A percentile compares a stretch with the other conserved stretches of the same genome.
These are phyloP conservation scores for Chiroxiphia lanceolata DNA, from an alignment of 2,797 vertebrate genomes.

Conservation along the genomic window DNA sequence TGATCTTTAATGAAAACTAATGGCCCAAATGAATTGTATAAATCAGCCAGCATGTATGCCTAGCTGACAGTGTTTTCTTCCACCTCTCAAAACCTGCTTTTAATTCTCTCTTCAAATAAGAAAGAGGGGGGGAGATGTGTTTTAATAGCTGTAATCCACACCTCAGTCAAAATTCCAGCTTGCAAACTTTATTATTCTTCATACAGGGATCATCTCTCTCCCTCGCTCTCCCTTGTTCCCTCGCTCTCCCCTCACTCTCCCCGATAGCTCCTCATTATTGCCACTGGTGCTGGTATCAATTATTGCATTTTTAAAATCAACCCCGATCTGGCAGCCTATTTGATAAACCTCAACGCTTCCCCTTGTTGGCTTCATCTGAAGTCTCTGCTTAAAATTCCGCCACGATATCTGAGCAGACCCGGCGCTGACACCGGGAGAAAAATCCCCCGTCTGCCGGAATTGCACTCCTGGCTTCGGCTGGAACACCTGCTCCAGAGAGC, in stretches of 20 bases:
- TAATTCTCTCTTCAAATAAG: constrained; percentile 86
- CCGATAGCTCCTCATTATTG: constrained; percentile 53
- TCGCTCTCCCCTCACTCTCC: constrained; percentile 27
- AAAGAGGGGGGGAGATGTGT: constrained; percentile 79
- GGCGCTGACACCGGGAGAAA: not conserved
- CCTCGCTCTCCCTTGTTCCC: constrained; percentile 71
- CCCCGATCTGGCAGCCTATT: constrained; percentile 16
- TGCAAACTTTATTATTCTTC: constrained; percentile 84
- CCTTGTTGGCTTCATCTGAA: constrained; percentile 39
- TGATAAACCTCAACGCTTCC: not conserved
- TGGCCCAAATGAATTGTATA: constrained; percentile 99
- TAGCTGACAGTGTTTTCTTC: constrained; percentile 93
- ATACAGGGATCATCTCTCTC: constrained; percentile 66
- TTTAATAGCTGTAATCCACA: constrained; percentile 87
- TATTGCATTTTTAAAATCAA: constrained; percentile 55
- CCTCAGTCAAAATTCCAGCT: constrained; percentile 83
- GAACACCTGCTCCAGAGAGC: not conserved
- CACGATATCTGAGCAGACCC: not conserved
- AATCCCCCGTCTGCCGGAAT: not conserved
- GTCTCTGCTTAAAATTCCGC: constrained; percentile 18
- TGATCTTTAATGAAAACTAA: constrained; percentile 99
- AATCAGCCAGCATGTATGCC: constrained; percentile 99
- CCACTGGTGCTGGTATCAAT: constrained; percentile 47
- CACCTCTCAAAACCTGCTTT: constrained; percentile 86
- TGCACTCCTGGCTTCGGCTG: not conserved